These are phyloP conservation scores for Megaustenia siamemsis DNA, from an alignment of 2,888 invertebrate species.

Conservation along the genomic window DNA sequence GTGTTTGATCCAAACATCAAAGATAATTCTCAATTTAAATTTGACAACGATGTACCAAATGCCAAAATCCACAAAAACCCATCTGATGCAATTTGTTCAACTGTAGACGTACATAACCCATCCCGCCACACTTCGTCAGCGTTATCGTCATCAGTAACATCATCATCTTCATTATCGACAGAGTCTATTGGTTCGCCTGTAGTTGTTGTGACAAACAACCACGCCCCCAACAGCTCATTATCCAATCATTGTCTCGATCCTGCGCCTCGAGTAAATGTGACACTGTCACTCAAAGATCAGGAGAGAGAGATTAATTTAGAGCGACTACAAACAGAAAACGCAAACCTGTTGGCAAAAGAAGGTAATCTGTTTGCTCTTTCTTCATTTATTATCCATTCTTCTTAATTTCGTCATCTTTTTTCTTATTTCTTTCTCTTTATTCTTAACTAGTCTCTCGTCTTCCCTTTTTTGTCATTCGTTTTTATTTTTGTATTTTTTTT, in stretches of 20 bases:
- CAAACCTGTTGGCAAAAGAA: conserved; percentile 68
- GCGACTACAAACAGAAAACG: conserved; percentile 67
- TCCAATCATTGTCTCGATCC: neutral
- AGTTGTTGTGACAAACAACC: neutral
- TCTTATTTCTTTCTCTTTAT: no score
- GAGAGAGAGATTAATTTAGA: conserved; percentile 68
- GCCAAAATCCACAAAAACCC: neutral
- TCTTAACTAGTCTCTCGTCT: no score
- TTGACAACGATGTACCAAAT: neutral
- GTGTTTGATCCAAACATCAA: neutral
- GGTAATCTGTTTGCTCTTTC: conserved; percentile 60
- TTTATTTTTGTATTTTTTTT: no score
- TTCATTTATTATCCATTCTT: no score
- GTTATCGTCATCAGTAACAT: neutral
- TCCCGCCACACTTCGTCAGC: neutral
- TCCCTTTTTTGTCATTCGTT: no score
- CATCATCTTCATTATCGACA: neutral
- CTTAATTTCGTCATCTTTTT: no score
- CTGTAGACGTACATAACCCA: neutral
- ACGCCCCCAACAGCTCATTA: neutral
- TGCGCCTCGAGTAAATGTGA: neutral
- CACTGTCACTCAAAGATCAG: conserved; percentile 59
- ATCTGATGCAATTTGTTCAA: neutral
- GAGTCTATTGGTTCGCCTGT: neutral
- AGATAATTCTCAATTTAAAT: neutral